These are phyloP conservation scores for Oscarella lobularis DNA, from an alignment of 37 sponge, comb jelly and placozoan genomes.

Conservation along the genomic window DNA sequence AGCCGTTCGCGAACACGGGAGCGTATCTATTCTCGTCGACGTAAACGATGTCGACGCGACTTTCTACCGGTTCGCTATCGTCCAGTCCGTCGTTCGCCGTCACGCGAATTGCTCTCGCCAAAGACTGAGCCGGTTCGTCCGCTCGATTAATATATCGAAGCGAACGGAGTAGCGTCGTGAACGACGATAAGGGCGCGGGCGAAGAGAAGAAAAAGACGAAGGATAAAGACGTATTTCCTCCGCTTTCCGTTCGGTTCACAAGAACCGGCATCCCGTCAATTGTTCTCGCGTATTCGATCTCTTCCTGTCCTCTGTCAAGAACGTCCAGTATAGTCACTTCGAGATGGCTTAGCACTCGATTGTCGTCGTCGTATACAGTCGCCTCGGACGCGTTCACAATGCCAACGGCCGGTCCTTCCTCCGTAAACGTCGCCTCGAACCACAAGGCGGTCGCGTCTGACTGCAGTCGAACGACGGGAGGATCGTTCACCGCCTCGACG, in stretches of 20 bases:
- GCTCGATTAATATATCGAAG: background rate
- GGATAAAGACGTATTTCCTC: background rate
- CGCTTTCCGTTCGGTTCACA: background rate
- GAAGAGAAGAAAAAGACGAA: background rate
- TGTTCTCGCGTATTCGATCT: background rate
- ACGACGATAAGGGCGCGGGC: background rate
- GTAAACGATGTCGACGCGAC: background rate
- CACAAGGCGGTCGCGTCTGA: background rate
- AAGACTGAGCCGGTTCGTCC: background rate
- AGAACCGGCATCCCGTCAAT: background rate
- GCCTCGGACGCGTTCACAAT: background rate
- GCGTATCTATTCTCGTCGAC: background rate
- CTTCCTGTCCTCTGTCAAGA: background rate
- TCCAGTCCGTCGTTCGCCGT: background rate
- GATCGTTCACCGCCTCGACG: background rate
- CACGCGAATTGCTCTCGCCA: background rate
- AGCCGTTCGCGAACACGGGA: background rate
- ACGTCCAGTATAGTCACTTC: background rate
- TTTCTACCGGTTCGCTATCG: background rate
- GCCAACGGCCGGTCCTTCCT: background rate
- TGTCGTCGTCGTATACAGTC: background rate
- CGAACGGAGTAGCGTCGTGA: background rate
- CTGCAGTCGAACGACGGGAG: background rate
- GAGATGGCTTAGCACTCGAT: background rate
- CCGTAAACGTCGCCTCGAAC: background rate